Base-by-base conservation (phyloP, 2,888 invertebrate species). In the Gnatocerus cornutus region DNA sequence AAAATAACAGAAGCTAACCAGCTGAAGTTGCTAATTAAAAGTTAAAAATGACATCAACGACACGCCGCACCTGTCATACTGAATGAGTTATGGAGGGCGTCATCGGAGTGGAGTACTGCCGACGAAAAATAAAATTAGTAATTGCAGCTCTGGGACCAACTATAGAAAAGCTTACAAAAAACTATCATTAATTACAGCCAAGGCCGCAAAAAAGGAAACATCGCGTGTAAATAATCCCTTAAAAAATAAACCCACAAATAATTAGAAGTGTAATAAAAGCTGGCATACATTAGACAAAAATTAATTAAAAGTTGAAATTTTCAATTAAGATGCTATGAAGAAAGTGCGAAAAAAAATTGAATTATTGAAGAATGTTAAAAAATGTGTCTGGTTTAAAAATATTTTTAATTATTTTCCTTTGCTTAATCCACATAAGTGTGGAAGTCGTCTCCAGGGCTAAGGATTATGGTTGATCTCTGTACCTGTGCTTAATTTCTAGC, bases 41-140 rank as follows among this genome's bases (percentile, higher is more conserved):
- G 58, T 69, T 69, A 69, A 69, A 69, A 69, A 69, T 65, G 69
- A 69, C 69, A 59, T 45, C 58, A 58, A 52, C 58, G 58, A 69
- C 69, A 69, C 30, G 58, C 39, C 52, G 63, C 65, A 69, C 65
- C 69, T 69, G 69, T 69, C 69, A 69, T 13, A 7, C 16, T 13
- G 37, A 65, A 63, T 69, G 65, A 69, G 46, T 59, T 69, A 69
- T 69, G 52, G 33, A n/a, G 16, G 39, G 30, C 43, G 53, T 67
- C 59, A 53, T 48, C 53, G 43, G 16, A 27, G 48, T 29, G 46
- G 46, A 27, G 16, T 37, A 66, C 33, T 50, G 56, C 56, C 39
- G 64, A 21, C 52, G 65, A 66, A 66, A 53, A 61, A 61, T 68
- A 68, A n/a, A n/a, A 68, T 68, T 68, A 68, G 61, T 68, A 61